Conservation (phyloP, 2,797 vertebrate genomes). For the Argentina silus region DNA sequence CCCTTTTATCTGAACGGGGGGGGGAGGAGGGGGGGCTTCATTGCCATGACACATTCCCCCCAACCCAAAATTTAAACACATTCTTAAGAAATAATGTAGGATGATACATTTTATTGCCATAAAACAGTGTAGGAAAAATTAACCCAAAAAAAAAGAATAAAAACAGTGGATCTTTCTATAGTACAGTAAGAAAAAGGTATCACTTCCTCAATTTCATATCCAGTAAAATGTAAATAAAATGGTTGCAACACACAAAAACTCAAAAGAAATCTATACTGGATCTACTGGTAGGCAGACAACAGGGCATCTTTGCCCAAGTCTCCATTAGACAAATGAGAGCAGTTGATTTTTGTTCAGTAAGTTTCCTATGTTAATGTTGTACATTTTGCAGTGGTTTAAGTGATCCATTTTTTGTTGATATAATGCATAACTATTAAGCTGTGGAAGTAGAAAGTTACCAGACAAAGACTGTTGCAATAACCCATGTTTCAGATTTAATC, state of each 20-base stretch:
- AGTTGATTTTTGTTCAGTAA: slow-evolving; percentile 43
- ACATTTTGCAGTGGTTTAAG: slow-evolving; percentile 41
- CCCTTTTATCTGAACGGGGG: no score
- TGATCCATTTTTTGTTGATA: slow-evolving; percentile 31
- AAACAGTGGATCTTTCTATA: slow-evolving; percentile 70
- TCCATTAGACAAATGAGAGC: slow-evolving; percentile 28
- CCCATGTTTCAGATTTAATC: slow-evolving; percentile 34
- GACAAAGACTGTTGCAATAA: slow-evolving; percentile 43
- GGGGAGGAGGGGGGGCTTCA: no score
- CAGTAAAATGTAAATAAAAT: slow-evolving; percentile 61
- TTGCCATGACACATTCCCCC: slow-evolving; percentile 13
- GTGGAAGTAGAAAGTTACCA: slow-evolving; percentile 45
- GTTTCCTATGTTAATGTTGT: slow-evolving; percentile 51
- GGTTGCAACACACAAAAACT: slow-evolving; percentile 49
- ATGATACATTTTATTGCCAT: slow-evolving; percentile 83
- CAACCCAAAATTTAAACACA: slow-evolving; percentile 60
- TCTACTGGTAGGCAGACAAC: slow-evolving; percentile 44
- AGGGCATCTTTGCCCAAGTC: slow-evolving; percentile 35
- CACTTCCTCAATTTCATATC: slow-evolving; percentile 48
- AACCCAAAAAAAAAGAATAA: slow-evolving; percentile 63
- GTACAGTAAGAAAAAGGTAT: slow-evolving; percentile 69
- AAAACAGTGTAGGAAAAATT: slow-evolving; percentile 75
- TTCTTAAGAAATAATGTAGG: slow-evolving; percentile 62
- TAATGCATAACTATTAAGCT: slow-evolving; percentile 42
- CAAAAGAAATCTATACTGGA: slow-evolving; percentile 45